phyloP scores from a whole-genome alignment of 2,888 invertebrate genomes.

The Watsonalla cultraria region DNA sequence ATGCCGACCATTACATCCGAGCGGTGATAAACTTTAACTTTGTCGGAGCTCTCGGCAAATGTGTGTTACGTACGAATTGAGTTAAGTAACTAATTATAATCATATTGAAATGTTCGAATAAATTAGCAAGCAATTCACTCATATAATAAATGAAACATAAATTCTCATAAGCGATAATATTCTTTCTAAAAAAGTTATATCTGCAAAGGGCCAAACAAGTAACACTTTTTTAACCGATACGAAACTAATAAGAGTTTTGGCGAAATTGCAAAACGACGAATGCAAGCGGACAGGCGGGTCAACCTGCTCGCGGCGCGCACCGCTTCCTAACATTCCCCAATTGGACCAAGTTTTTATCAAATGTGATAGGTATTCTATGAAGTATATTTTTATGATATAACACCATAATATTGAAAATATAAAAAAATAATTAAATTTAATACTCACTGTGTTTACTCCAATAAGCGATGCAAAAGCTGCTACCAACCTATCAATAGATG shows the following conservation, averaged over 20 bases:
- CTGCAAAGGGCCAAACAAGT: too few relatives aligned
- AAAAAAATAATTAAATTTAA: constrained; percentile 14
- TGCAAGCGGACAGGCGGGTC: constrained; percentile 55
- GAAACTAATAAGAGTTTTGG: constrained; percentile 33
- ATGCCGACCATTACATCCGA: constrained; percentile 72
- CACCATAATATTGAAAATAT: neutral
- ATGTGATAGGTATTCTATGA: constrained; percentile 11
- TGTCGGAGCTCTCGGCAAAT: constrained; percentile 53
- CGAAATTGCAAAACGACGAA: constrained; percentile 68
- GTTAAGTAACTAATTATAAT: neutral
- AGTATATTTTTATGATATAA: neutral
- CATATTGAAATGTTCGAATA: too few relatives aligned
- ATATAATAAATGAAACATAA: too few relatives aligned
- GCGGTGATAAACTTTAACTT: constrained; percentile 74
- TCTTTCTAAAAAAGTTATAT: too few relatives aligned
- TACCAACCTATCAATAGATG: constrained; percentile 55
- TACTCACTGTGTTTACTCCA: constrained; percentile 62
- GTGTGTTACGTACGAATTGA: constrained; percentile 14
- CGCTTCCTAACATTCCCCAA: constrained; percentile 46
- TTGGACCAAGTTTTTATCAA: constrained; percentile 35
- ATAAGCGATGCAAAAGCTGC: constrained; percentile 56
- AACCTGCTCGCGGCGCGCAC: constrained; percentile 27
- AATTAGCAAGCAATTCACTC: too few relatives aligned
- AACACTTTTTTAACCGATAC: neutral
- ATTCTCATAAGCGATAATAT: too few relatives aligned